Conservation (phyloP, 92 coral and sea anemone genomes). For the Epizoanthus scotinus region DNA sequence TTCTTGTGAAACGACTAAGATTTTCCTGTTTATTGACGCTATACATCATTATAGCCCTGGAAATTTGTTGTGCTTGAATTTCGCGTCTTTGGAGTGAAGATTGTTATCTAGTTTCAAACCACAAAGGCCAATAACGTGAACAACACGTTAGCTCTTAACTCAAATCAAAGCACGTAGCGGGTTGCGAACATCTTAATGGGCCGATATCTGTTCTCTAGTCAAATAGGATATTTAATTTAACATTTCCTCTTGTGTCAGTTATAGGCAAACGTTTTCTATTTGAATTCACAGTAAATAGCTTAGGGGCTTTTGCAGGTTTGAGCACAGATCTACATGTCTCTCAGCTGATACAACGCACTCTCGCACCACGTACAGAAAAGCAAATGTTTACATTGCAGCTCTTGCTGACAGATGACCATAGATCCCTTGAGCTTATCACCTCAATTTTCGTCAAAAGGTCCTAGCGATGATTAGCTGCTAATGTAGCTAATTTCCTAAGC, state of each 20-base stretch:
- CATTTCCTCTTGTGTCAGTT: constrained; percentile 16
- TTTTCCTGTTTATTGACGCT: no score
- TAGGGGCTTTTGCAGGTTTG: not conserved
- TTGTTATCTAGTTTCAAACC: constrained; percentile 18
- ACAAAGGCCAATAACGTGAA: constrained; percentile 17
- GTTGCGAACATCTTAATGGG: constrained; percentile 4
- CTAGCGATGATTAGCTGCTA: constrained; percentile 29
- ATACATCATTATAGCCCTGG: no score
- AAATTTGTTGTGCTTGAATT: no score
- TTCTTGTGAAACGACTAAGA: no score
- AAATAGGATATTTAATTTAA: not conserved
- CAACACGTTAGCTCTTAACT: not conserved
- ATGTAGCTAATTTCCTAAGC: constrained; percentile 31
- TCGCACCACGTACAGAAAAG: constrained; percentile 12
- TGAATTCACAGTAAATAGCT: constrained; percentile 8
- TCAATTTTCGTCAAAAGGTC: constrained; percentile 37
- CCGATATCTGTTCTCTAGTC: not conserved
- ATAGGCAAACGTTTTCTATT: not conserved
- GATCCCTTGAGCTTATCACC: constrained; percentile 1
- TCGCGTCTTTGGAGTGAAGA: not conserved
- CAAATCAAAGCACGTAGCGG: not conserved
- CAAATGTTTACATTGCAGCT: constrained; percentile 25
- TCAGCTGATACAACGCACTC: not conserved
- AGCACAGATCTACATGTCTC: not conserved
- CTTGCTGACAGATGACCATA: constrained; percentile 10